Conservation (phyloP, 1,140 invertebrate genomes). For the Hydropsyche tenuis region DNA sequence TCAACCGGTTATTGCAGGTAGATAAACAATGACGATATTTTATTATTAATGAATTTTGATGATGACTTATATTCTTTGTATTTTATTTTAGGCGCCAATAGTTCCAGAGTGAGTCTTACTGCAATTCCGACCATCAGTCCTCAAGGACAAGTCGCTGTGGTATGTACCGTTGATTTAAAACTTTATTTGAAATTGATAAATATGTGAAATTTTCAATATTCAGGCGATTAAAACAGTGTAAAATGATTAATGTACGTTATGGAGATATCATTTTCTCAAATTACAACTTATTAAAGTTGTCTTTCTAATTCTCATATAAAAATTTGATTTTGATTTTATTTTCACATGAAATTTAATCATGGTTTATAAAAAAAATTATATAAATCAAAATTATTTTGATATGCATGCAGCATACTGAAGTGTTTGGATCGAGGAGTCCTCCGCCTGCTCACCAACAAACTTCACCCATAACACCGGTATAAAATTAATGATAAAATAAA, state of each 20-base stretch:
- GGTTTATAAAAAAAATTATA: background rate
- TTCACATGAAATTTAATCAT: too few relatives aligned
- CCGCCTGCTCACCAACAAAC: constrained; percentile 82
- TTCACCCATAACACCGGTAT: constrained; percentile 78
- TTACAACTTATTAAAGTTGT: too few relatives aligned
- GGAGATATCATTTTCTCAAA: too few relatives aligned
- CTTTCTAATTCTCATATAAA: too few relatives aligned
- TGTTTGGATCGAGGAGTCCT: constrained; percentile 67
- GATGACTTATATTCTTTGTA: background rate
- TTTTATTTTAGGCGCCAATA: constrained; percentile 53
- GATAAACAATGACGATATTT: constrained; percentile 30
- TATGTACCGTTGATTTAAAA: constrained; percentile 63
- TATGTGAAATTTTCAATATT: too few relatives aligned
- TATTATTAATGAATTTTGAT: background rate
- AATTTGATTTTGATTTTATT: too few relatives aligned
- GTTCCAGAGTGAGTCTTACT: constrained; percentile 65
- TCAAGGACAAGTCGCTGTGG: constrained; percentile 70
- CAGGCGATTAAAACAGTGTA: too few relatives aligned
- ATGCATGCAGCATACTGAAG: constrained; percentile 52
- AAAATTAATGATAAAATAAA: background rate
- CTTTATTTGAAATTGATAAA: background rate
- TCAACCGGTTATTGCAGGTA: constrained; percentile 61
- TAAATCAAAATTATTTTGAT: too few relatives aligned
- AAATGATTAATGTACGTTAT: too few relatives aligned
- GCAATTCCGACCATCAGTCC: constrained; percentile 67